phyloP scores from a whole-genome alignment of 2,888 invertebrate species.

The Callyntrura sp. region DNA sequence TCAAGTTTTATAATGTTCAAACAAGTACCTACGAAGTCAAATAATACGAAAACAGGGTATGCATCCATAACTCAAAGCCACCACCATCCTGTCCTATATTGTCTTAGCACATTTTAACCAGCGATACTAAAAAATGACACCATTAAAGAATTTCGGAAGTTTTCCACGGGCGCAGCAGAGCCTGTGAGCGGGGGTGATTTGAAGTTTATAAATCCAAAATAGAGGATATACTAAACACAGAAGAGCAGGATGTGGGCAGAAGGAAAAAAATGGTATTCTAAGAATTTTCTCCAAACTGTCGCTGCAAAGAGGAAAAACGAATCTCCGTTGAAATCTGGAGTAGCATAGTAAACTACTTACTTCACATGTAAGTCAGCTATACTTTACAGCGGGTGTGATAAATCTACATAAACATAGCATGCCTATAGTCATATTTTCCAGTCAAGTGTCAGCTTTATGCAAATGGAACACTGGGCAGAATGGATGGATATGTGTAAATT shows the following conservation, averaged over 20 bases:
- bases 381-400: too few species aligned
- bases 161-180: too few species aligned
- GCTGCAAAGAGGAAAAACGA: too few species aligned
- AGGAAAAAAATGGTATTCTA: conserved; percentile 52
- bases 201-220: too few species aligned
- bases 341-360: neutral
- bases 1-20: conserved; percentile 35
- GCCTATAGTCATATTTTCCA: too few species aligned
- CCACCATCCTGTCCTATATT: neutral
- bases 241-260: neutral
- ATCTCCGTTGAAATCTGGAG: conserved; percentile 44
- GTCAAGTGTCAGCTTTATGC: neutral
- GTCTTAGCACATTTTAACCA: too few species aligned
- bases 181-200: too few species aligned
- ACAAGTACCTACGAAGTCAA: neutral
- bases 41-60: neutral
- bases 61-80: neutral
- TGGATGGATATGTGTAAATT: conserved; percentile 69
- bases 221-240: too few species aligned
- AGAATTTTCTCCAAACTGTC: conserved; percentile 28
- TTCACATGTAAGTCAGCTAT: too few species aligned
- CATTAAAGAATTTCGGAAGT: conserved; percentile 47
- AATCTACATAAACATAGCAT: too few species aligned
- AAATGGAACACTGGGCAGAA: neutral
- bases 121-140: neutral